Percentiles rank a stretch among this genome's conserved stretches.
phyloP scores from a whole-genome alignment of 2,888 invertebrate genomes.

The Chesias legatella region DNA sequence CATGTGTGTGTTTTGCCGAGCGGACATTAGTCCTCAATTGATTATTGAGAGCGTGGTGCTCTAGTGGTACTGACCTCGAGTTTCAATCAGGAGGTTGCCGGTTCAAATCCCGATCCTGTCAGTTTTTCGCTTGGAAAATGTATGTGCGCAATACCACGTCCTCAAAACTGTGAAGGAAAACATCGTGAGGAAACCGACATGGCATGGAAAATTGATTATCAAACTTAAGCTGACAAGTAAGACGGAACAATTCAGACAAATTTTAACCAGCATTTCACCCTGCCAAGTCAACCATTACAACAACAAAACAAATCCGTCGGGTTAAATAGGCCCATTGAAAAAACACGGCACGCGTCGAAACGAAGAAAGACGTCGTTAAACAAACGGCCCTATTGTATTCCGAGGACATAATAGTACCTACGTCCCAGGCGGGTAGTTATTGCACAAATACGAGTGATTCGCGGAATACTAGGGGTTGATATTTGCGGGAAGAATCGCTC shows the following conservation, averaged over 20 bases:
- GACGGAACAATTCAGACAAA: constrained; percentile 15
- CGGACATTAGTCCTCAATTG: too few species aligned
- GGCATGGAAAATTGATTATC: background rate
- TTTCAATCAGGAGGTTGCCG: too few species aligned
- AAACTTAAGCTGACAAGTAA: constrained; percentile 3
- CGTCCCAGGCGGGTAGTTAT: constrained; percentile 62
- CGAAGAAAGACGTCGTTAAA: constrained; percentile 74
- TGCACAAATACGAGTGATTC: constrained; percentile 50
- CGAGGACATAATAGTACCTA: constrained; percentile 68
- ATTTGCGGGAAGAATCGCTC: constrained; percentile 68
- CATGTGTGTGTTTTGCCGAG: too few species aligned
- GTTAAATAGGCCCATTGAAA: constrained; percentile 50
- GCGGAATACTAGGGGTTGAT: constrained; percentile 61
- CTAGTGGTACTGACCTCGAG: too few species aligned
- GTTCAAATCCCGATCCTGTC: too few species aligned
- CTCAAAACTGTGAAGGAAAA: too few species aligned
- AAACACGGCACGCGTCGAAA: constrained; percentile 60
- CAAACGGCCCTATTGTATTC: constrained; percentile 63
- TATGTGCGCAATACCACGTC: too few species aligned
- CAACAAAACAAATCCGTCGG: constrained; percentile 21
- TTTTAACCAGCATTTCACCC: constrained; percentile 18
- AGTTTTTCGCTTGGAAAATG: too few species aligned
- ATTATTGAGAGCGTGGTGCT: too few species aligned
- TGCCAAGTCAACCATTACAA: constrained; percentile 17
- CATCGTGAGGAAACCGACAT: too few species aligned